Base-by-base conservation (phyloP, 2,797 vertebrate species). In the Odontamblyopus lacepedii region DNA sequence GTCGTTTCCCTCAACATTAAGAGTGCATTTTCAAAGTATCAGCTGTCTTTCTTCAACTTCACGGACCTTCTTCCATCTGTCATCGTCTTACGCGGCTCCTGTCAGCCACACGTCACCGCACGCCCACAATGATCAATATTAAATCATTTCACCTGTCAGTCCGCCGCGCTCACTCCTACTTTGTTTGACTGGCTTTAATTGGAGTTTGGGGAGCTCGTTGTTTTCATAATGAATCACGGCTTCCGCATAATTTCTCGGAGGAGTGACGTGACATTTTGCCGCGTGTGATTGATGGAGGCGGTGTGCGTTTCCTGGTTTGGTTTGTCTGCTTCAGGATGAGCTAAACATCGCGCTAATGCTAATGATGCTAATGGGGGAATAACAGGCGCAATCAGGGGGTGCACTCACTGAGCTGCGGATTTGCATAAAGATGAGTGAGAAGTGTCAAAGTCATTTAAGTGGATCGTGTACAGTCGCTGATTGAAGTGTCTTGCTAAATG, bases 251-350 rank as follows among this genome's bases (percentile, higher is more conserved):
- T 48, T 32, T 63, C 60, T 48, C 63, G 38, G 38, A 16, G 23
- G 56, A n/a, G 41, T 44, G 64, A 64, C 18, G 26, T 18, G 71
- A 53, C 60, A 63, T 71, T 74, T 73, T 67, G 63, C 29, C 23
- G 16, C 61, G 50, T 23, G 12, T 82, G 79, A 83, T 71, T 68
- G 79, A 83, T 71, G 67, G 67, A 6, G 18, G 41, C 35, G 55
- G 74, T 63, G 73, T 78, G 67, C 32, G 67, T 73, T 57, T 41
- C 65, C 69, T 56, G 63, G 69, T 71, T 78, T 69, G 76, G 75
- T 59, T 1, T 15, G 12, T 16, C 27, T 13, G n/a, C 56, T 13
- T 15, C 13, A 16, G 59, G 1, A 29, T 61, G 30, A 35, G 30
- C 61, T 7, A 19, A 38, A 11, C 8, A 19, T 38, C 32, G 1